These are phyloP conservation scores for Globia sparganii DNA, from an alignment of 2,888 invertebrate species.

Conservation along the genomic window DNA sequence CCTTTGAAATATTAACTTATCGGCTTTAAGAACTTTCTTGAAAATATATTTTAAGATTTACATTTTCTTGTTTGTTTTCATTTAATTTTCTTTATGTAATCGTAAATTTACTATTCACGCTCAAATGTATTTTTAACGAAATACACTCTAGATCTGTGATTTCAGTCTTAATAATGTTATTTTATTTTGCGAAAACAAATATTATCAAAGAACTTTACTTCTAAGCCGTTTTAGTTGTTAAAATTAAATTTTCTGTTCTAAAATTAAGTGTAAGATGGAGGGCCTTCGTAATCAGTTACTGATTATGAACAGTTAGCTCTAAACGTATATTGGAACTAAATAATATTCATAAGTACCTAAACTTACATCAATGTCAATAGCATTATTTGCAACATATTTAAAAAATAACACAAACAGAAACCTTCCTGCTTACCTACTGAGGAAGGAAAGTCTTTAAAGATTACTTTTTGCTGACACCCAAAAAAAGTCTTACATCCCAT, in stretches of 20 bases:
- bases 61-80: neutral
- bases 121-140: constrained; percentile 27
- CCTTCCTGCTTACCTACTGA: constrained; percentile 2
- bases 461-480: constrained; percentile 32
- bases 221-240: neutral
- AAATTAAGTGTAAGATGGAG: neutral
- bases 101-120: constrained; percentile 2
- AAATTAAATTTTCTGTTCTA: constrained; percentile 6
- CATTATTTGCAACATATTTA: neutral
- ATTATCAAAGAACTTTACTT: constrained; percentile 10
- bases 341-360: neutral
- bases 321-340: constrained; percentile 5
- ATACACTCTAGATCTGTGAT: neutral
- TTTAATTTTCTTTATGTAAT: neutral
- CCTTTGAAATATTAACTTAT: neutral
- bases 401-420: neutral
- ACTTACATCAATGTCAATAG: neutral
- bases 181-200: constrained; percentile 16
- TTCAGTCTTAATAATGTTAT: constrained; percentile 5
- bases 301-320: no score
- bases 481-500: constrained; percentile 45
- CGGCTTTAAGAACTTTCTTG: neutral
- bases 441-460: constrained; percentile 20
- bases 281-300: neutral
- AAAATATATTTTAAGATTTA: constrained; percentile 21